Percentiles rank a stretch among this genome's conserved stretches.
Conservation (phyloP, 2,113 vertebrate genomes). For the Myanophis thanlyinensis region DNA sequence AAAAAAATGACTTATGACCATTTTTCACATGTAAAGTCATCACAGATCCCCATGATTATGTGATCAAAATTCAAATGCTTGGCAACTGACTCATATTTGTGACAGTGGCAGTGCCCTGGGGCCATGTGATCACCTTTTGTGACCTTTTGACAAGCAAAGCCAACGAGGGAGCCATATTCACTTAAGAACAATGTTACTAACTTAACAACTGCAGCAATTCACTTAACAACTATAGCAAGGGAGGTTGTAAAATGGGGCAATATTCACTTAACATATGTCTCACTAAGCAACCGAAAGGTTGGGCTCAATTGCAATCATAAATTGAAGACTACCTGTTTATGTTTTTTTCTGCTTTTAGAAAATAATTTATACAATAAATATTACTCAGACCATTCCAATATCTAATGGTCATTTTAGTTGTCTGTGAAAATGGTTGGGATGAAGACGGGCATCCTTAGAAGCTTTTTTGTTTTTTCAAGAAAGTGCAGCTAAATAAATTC, state of each 20-base stretch:
- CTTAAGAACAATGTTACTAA: no score
- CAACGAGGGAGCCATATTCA: not conserved
- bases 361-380: not conserved
- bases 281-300: not conserved
- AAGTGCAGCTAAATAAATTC: not conserved
- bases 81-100: no score
- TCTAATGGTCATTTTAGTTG: not conserved
- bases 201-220: no score
- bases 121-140: no score
- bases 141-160: not conserved
- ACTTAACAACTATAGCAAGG: not conserved
- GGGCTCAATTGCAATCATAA: not conserved
- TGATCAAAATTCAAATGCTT: no score
- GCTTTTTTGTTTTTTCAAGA: not conserved
- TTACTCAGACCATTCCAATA: not conserved
- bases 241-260: not conserved
- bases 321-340: not conserved
- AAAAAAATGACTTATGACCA: no score
- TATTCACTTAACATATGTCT: not conserved
- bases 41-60: no score
- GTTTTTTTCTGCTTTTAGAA: not conserved
- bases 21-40: no score
- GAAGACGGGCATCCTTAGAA: not conserved
- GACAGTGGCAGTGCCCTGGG: no score
- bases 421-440: not conserved